These are phyloP conservation scores for Mola mola DNA, from an alignment of 2,113 vertebrate genomes.

Conservation along the genomic window DNA sequence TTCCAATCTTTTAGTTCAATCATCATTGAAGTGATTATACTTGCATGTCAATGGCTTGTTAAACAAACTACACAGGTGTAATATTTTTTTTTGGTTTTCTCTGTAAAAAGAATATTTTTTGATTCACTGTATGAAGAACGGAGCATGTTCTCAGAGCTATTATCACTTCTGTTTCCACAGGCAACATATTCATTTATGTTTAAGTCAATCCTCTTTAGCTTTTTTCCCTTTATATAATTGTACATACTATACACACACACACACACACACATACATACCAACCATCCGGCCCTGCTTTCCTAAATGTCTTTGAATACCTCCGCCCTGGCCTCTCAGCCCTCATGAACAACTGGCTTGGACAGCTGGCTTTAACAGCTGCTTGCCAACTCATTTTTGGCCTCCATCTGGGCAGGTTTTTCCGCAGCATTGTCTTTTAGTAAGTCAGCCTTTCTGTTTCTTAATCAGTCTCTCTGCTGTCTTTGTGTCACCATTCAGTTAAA, in stretches of 20 bases:
- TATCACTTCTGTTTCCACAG: not conserved
- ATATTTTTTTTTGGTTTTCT: not conserved
- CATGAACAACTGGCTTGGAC: slow-evolving; percentile 61
- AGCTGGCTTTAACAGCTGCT: slow-evolving; percentile 68
- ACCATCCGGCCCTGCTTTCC: slow-evolving; percentile 7
- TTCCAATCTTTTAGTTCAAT: no score
- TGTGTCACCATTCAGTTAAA: slow-evolving; percentile 7
- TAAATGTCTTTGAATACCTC: slow-evolving; percentile 72
- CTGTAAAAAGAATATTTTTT: not conserved
- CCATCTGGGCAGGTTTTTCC: slow-evolving; percentile 36
- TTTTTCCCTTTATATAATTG: slow-evolving; percentile 10
- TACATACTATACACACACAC: not conserved
- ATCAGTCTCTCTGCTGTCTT: slow-evolving; percentile 29
- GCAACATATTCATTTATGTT: not conserved
- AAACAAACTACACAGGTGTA: not conserved
- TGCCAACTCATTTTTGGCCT: slow-evolving; percentile 46
- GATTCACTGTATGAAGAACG: not conserved
- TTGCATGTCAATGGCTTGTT: no score
- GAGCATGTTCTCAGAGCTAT: not conserved
- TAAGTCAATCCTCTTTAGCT: not conserved
- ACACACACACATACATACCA: no score
- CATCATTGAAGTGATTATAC: no score
- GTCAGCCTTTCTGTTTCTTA: slow-evolving; percentile 32
- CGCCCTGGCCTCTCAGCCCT: slow-evolving; percentile 34
- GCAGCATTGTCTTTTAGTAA: slow-evolving; percentile 7